Percentiles rank a stretch among this genome's conserved stretches.
Conservation (phyloP, 2,113 vertebrate species). For the Brachypteracias leptosomus region DNA sequence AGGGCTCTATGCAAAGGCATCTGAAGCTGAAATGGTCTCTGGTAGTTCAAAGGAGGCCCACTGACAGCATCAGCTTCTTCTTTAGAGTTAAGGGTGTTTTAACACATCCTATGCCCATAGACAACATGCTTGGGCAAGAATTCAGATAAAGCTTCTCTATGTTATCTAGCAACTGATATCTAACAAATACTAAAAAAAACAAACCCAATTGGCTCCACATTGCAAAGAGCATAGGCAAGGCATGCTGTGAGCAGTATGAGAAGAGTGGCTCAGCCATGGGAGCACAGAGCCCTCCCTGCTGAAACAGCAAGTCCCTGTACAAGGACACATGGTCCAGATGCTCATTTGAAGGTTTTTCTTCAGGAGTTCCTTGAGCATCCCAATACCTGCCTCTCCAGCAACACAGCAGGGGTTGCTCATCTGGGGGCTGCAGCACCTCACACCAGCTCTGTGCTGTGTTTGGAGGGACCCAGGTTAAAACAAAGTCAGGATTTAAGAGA, state of each 20-base stretch:
- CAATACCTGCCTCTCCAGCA: background rate
- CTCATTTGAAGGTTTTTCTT: background rate
- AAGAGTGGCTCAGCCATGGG: background rate
- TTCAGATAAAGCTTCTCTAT: background rate
- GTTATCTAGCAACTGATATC: background rate
- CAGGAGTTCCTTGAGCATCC: background rate
- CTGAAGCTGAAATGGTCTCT: background rate
- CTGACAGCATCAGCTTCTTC: background rate
- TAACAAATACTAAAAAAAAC: background rate
- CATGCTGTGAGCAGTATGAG: background rate
- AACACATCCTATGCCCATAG: background rate
- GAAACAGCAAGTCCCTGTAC: accelerated
- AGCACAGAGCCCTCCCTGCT: background rate
- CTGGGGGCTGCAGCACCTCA: background rate
- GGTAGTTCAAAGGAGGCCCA: background rate
- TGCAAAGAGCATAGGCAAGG: background rate
- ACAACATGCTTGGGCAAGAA: background rate
- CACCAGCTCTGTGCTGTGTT: background rate
- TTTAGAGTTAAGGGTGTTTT: background rate
- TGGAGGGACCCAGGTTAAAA: background rate
- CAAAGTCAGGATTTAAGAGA: background rate
- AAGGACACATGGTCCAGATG: background rate
- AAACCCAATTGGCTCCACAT: background rate
- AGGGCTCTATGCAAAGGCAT: background rate
- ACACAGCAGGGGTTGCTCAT: background rate